Evolutionary conservation across 2,113 vertebrate genomes (phyloP), one percentile per base, ranked within the genome.

Genomic region (Scatophagus argus): DNA sequence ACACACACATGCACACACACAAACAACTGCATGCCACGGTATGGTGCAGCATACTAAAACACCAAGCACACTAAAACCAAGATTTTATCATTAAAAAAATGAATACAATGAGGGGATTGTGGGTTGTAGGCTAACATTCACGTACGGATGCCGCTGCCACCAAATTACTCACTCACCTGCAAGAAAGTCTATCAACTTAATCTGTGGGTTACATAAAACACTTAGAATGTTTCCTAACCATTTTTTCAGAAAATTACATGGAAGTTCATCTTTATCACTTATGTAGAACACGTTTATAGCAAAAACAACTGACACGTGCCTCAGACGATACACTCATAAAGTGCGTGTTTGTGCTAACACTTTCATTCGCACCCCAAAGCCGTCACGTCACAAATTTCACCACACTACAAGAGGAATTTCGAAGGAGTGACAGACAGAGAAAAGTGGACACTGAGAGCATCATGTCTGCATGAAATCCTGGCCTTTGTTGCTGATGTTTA

Each of bases 11-110:
- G 59, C 64, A 79, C 60, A 49, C 43, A 51, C 31, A 61, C 43
- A 23, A 43, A 80, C 31, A 41, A 59, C 13, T 62, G 38, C 72
- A 55, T 55, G 52, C 19, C 23, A 54, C 0, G 2, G 36, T 34
- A 74, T 77, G 78, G 62, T 47, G 55, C 21, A 9, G 73, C 67
- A 87, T 84, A 77, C 59, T 75, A 82, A 82, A 55, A 36, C 29
- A 11, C 25, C 14, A 23, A 41, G 5, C n/a, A n/a, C n/a, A n/a
- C n/a, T n/a, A n/a, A n/a, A n/a, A n/a, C n/a, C n/a, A n/a, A n/a
- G n/a, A n/a, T n/a, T n/a, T n/a, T n/a, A n/a, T n/a, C n/a, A n/a
- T 29, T 36, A 3, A 6, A 17, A 51, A 17, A 25, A 25, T 6
- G 2, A 51, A 38, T 13, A 51, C 21, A 34, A 23, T 3, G 62